Percentiles rank a stretch among this genome's conserved stretches.
Evolutionary conservation across 2,888 invertebrate species (phyloP).

Genomic region (Tipula helvola): DNA sequence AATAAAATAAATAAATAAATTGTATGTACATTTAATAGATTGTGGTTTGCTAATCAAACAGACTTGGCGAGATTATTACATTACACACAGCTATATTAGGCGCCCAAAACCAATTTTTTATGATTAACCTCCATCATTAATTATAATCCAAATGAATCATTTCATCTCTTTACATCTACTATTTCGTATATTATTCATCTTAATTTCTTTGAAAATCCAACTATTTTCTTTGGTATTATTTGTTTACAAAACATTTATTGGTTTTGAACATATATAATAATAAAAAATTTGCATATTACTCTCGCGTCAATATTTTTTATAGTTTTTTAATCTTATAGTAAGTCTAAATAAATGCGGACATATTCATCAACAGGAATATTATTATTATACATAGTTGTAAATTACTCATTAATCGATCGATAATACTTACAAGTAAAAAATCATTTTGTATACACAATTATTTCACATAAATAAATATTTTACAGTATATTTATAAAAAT

Average conservation of each 20-base stretch:
- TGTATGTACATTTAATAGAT: neutral
- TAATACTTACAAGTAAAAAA: neutral
- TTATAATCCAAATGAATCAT: neutral
- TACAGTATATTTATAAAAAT: neutral
- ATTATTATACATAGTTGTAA: neutral
- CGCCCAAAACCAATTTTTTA: neutral
- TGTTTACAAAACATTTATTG: neutral
- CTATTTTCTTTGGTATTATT: neutral
- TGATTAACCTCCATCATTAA: neutral
- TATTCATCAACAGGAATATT: neutral
- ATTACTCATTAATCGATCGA: neutral
- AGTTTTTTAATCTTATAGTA: neutral
- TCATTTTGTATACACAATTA: too few species aligned
- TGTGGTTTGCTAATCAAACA: neutral
- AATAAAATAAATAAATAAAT: neutral
- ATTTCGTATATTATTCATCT: neutral
- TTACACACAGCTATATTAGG: neutral
- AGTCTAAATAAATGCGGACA: neutral
- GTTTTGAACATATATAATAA: neutral
- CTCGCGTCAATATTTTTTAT: neutral
- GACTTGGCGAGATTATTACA: neutral
- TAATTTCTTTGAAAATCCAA: neutral
- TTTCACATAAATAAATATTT: neutral
- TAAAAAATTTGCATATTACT: neutral
- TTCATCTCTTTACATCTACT: neutral